Evolutionary conservation across 2,797 vertebrate genomes (phyloP).

Genomic region (Nannoperca australis): DNA sequence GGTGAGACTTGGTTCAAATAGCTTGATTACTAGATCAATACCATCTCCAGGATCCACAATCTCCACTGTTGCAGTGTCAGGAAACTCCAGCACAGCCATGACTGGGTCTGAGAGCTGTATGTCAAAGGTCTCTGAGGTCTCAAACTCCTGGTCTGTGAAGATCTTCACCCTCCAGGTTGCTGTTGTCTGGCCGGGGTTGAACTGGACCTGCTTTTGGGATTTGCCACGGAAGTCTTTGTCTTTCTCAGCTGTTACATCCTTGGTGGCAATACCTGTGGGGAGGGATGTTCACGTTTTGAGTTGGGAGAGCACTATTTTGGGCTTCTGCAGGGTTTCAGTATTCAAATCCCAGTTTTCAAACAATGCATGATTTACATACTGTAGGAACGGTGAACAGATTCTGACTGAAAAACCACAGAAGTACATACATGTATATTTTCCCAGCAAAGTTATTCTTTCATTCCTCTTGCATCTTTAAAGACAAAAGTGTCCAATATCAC

Average conservation of each 20-base stretch:
- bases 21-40: conserved; percentile 62
- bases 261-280: conserved; percentile 86
- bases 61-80: conserved; percentile 85
- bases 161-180: conserved; percentile 91
- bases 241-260: conserved; percentile 89
- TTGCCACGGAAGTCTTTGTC: conserved; percentile 91
- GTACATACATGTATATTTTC: not conserved
- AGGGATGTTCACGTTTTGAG: not conserved
- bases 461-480: conserved; percentile 21
- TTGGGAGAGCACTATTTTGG: not conserved
- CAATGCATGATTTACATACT: not conserved
- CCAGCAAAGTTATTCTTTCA: conserved; percentile 13
- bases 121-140: conserved; percentile 90
- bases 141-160: conserved; percentile 89
- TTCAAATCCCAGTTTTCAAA: not conserved
- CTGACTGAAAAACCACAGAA: not conserved
- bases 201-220: conserved; percentile 89
- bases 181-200: conserved; percentile 89
- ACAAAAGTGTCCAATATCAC: not conserved
- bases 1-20: not conserved
- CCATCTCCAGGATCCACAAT: conserved; percentile 92
- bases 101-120: conserved; percentile 90
- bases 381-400: not conserved
- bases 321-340: not conserved
- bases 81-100: conserved; percentile 90